Conservation (phyloP, 30 jellyfish, hydroid and myxozoan genomes). For the Nemopilema nomurai region DNA sequence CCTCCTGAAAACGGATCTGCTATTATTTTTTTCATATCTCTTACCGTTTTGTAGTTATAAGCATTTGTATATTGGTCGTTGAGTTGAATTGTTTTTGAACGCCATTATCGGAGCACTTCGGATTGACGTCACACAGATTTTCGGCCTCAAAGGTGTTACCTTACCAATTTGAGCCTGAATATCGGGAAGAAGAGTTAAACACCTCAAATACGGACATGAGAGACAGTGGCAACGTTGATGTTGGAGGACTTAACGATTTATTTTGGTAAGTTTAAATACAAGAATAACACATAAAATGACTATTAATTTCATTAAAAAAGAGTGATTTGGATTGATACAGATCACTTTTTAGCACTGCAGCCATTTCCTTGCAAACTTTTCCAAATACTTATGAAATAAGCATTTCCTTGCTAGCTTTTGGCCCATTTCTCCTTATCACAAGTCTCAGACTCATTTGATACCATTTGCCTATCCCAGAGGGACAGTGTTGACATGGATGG, state of each 20-base stretch:
- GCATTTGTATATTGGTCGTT: neutral
- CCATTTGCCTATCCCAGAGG: neutral
- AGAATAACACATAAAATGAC: neutral
- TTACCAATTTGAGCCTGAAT: neutral
- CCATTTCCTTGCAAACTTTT: neutral
- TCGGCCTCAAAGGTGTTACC: neutral
- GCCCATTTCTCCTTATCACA: neutral
- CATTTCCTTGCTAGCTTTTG: neutral
- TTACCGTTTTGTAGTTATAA: neutral
- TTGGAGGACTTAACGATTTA: neutral
- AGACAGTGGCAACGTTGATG: neutral
- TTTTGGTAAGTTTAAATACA: neutral
- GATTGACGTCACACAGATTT: neutral
- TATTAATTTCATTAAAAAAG: neutral
- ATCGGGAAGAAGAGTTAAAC: neutral
- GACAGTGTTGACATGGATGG: neutral
- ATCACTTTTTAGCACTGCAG: neutral
- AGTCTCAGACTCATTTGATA: neutral
- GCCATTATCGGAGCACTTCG: neutral
- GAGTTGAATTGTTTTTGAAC: neutral
- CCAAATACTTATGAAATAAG: neutral
- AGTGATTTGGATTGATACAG: neutral
- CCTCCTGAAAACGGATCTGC: neutral
- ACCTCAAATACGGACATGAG: neutral
- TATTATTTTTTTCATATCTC: neutral